Percentiles rank a stretch among this genome's conserved stretches.
phyloP scores from a whole-genome alignment of 2,113 vertebrate species.

The Ictidomys tridecemlineatus region DNA sequence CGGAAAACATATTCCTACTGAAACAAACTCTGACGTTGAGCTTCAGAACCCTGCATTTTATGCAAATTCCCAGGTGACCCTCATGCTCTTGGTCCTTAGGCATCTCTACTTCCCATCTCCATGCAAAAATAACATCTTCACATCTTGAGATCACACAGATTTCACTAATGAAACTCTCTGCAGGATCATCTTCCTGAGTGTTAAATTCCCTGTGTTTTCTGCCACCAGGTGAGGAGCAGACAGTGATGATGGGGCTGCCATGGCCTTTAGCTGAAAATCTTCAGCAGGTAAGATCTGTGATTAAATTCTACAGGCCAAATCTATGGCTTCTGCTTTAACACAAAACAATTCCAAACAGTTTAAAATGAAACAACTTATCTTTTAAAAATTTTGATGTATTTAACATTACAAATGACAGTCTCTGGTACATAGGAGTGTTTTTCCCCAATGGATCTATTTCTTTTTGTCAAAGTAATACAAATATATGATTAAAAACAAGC shows the following conservation, averaged over 20 bases:
- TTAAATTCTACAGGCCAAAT: not conserved
- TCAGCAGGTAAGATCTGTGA: not conserved
- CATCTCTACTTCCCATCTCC: not conserved
- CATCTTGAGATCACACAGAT: not conserved
- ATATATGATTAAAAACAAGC: not conserved
- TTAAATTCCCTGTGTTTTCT: not conserved
- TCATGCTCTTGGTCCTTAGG: not conserved
- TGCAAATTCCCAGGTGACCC: not conserved
- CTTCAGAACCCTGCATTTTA: not conserved
- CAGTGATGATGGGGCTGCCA: not conserved
- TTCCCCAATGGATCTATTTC: not conserved
- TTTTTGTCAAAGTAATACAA: not conserved
- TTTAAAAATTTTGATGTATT: not conserved
- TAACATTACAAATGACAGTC: not conserved
- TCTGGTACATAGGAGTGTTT: not conserved
- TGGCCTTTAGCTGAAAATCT: not conserved
- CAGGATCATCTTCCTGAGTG: not conserved
- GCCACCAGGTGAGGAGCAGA: not conserved
- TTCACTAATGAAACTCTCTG: not conserved
- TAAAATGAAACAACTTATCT: not conserved
- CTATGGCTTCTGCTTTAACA: not conserved
- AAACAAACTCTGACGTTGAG: not conserved
- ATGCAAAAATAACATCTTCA: not conserved
- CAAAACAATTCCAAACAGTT: not conserved
- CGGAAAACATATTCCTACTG: not conserved